These are phyloP conservation scores for Choristoneura rosaceana DNA, from an alignment of 2,888 invertebrate species.

Conservation along the genomic window DNA sequence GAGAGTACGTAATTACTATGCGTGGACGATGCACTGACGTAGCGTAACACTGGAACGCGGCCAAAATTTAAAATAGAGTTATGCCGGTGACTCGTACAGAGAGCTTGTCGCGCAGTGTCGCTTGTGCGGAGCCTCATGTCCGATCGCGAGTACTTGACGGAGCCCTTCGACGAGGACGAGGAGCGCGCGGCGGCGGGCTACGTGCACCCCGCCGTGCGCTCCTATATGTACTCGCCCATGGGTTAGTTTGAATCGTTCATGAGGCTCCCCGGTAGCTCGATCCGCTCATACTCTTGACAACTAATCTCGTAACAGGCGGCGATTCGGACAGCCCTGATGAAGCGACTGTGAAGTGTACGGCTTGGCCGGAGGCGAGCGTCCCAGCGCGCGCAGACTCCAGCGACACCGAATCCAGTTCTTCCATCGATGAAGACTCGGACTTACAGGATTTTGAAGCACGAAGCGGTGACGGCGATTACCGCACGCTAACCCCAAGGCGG, in stretches of 20 bases:
- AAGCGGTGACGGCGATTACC: slow-evolving; percentile 86
- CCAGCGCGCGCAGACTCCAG: slow-evolving; percentile 71
- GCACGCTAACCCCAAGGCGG: slow-evolving; percentile 74
- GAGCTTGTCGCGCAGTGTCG: slow-evolving; percentile 83
- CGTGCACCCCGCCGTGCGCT: slow-evolving; percentile 82
- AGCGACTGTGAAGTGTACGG: slow-evolving; percentile 85
- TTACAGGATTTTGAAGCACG: slow-evolving; percentile 83
- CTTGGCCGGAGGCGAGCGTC: slow-evolving; percentile 77
- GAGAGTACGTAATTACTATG: slow-evolving; percentile 80
- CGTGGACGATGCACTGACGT: slow-evolving; percentile 79
- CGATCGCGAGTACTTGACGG: slow-evolving; percentile 82
- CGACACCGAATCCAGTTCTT: slow-evolving; percentile 71
- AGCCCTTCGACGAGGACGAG: slow-evolving; percentile 78
- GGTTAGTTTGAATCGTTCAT: slow-evolving; percentile 74
- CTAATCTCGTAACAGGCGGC: slow-evolving; percentile 81
- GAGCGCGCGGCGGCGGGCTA: slow-evolving; percentile 75
- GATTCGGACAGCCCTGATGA: slow-evolving; percentile 88
- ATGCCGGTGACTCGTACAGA: slow-evolving; percentile 77
- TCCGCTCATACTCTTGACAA: slow-evolving; percentile 51
- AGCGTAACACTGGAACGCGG: slow-evolving; percentile 77
- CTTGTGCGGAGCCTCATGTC: slow-evolving; percentile 80
- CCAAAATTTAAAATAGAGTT: slow-evolving; percentile 83
- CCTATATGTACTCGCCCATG: slow-evolving; percentile 84
- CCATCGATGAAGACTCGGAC: slow-evolving; percentile 73
- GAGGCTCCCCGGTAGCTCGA: slow-evolving; percentile 56